phyloP scores from a whole-genome alignment of 2,113 vertebrate genomes.

The Poeciliopsis turrubarensis region DNA sequence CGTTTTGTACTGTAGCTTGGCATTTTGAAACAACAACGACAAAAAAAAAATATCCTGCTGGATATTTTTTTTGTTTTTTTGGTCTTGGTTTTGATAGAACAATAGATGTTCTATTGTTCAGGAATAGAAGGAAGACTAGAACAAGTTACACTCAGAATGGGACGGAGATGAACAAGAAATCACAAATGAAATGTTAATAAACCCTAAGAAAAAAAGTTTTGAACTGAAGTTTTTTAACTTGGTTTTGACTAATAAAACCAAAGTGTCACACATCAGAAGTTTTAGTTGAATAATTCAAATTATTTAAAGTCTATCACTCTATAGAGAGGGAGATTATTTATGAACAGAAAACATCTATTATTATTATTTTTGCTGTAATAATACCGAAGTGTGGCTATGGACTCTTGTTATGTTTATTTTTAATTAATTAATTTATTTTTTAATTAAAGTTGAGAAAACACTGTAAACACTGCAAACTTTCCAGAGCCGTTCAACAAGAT shows the following conservation, averaged over 20 bases:
- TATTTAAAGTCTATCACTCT: background rate
- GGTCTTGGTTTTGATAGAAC: no score
- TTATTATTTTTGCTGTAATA: no score
- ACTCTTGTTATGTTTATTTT: no score
- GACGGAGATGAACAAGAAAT: background rate
- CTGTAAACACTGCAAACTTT: background rate
- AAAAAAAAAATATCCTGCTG: conserved; percentile 65
- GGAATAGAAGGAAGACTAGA: background rate
- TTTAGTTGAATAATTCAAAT: background rate
- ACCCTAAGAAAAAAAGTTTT: background rate
- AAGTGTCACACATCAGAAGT: no score
- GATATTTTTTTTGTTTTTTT: conserved; percentile 45
- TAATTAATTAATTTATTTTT: no score
- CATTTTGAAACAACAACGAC: conserved; percentile 72
- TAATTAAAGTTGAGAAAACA: no score
- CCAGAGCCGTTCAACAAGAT: background rate
- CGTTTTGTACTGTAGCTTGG: conserved; percentile 78
- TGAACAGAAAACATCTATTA: no score
- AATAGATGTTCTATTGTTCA: no score
- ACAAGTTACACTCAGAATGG: background rate
- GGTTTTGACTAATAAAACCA: background rate
- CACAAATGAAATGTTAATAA: background rate
- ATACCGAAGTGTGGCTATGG: no score
- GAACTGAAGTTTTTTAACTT: background rate
- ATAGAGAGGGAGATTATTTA: background rate